Evolutionary conservation across 2,113 vertebrate species (phyloP).

Genomic region (Glaucidium brasilianum): DNA sequence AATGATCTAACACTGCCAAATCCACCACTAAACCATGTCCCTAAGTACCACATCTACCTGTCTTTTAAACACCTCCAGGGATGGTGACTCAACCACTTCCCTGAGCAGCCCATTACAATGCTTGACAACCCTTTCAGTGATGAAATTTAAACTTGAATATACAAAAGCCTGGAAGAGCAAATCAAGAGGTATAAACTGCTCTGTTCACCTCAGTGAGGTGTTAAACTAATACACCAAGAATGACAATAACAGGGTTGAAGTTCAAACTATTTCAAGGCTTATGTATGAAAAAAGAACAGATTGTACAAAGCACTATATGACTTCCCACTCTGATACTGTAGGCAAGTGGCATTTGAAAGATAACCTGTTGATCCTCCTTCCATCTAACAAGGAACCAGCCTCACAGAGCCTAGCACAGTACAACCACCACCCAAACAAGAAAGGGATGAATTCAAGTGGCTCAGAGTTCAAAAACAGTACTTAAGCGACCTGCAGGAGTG

Average conservation of each 20-base stretch:
- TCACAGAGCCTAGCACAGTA: background rate
- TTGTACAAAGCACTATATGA: background rate
- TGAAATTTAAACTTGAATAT: background rate
- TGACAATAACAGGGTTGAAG: background rate
- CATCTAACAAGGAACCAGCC: background rate
- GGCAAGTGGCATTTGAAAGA: background rate
- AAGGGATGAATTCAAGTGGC: background rate
- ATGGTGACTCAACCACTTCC: background rate
- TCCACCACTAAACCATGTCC: background rate
- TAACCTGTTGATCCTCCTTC: background rate
- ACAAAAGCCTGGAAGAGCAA: background rate
- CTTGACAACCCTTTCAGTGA: background rate
- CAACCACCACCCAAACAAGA: background rate
- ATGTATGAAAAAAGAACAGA: background rate
- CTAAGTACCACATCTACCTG: rapidly evolving
- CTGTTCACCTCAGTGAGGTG: background rate
- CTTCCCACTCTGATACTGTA: background rate
- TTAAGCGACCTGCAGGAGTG: rapidly evolving
- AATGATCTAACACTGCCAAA: too few species aligned
- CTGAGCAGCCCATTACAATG: background rate
- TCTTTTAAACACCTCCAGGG: background rate
- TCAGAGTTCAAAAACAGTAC: background rate
- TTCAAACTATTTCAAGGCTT: background rate
- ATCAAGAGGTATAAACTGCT: background rate
- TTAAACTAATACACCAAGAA: background rate